Evolutionary conservation across 2,888 invertebrate genomes (phyloP).

Genomic region (Calameuta pallipes): DNA sequence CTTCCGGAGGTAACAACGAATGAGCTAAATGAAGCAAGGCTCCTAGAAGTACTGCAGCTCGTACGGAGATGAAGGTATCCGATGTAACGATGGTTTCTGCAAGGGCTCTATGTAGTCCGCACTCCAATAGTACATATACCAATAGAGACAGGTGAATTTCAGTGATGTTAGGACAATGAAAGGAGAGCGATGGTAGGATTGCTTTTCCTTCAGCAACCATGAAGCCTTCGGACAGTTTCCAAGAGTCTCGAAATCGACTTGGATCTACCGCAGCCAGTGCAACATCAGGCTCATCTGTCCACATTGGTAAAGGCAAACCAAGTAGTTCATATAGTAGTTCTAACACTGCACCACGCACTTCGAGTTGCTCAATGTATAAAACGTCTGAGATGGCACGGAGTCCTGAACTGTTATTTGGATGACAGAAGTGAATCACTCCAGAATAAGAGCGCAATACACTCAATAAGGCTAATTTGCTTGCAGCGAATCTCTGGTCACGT

Average conservation of each 20-base stretch:
- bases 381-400: slow-evolving; percentile 83
- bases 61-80: slow-evolving; percentile 89
- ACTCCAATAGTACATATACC: slow-evolving; percentile 88
- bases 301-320: slow-evolving; percentile 87
- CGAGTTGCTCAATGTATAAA: slow-evolving; percentile 86
- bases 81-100: slow-evolving; percentile 92
- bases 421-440: slow-evolving; percentile 88
- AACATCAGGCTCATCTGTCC: slow-evolving; percentile 92
- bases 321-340: slow-evolving; percentile 92
- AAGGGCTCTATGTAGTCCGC: slow-evolving; percentile 87
- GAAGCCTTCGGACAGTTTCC: slow-evolving; percentile 93
- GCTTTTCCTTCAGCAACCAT: slow-evolving; percentile 92
- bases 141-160: slow-evolving; percentile 92
- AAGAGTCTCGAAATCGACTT: slow-evolving; percentile 75
- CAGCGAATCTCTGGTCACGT: slow-evolving; percentile 84
- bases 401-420: slow-evolving; percentile 80
- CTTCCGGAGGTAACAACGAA: slow-evolving; percentile 86
- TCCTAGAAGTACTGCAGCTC: slow-evolving; percentile 89
- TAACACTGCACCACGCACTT: slow-evolving; percentile 92
- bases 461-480: slow-evolving; percentile 85
- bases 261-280: slow-evolving; percentile 92
- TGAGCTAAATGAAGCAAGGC: slow-evolving; percentile 90
- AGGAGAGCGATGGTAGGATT: slow-evolving; percentile 87
- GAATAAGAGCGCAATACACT: slow-evolving; percentile 93
- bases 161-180: slow-evolving; percentile 87